Evolutionary conservation across 1,140 invertebrate species (phyloP).

Genomic region (Amphibalanus amphitrite): DNA sequence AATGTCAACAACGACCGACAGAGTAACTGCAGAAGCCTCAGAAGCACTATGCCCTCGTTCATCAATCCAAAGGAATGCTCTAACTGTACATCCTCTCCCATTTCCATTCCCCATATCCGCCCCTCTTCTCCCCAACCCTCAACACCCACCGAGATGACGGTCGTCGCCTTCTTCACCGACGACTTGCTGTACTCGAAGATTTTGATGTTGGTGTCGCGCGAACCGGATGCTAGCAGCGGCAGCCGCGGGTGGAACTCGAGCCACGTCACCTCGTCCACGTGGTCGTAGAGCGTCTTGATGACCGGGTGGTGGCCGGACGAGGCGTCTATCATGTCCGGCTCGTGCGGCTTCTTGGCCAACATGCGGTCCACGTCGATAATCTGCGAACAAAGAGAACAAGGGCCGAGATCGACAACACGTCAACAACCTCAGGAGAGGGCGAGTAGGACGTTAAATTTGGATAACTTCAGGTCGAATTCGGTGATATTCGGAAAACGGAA

Average conservation of each 20-base stretch:
- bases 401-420: too few species aligned
- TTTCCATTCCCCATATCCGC: too few species aligned
- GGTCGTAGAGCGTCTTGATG: conserved; percentile 95
- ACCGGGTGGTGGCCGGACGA: conserved; percentile 66
- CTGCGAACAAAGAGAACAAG: conserved; percentile 26
- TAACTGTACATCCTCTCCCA: too few species aligned
- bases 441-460: too few species aligned
- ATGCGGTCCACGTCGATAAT: conserved; percentile 95
- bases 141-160: not conserved
- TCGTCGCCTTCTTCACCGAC: conserved; percentile 92
- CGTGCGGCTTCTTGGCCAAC: conserved; percentile 52
- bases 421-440: too few species aligned
- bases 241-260: conserved; percentile 90
- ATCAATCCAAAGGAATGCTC: too few species aligned
- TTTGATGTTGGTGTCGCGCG: conserved; percentile 81
- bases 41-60: too few species aligned
- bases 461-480: too few species aligned
- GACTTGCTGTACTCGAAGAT: conserved; percentile 96
- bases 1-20: too few species aligned
- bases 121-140: too few species aligned
- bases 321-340: conserved; percentile 17
- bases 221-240: conserved; percentile 83
- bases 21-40: too few species aligned
- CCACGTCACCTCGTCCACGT: conserved; percentile 91
- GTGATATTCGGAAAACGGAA: too few species aligned